phyloP scores from a whole-genome alignment of 1,140 invertebrate genomes.

The Drosophila yakuba region DNA sequence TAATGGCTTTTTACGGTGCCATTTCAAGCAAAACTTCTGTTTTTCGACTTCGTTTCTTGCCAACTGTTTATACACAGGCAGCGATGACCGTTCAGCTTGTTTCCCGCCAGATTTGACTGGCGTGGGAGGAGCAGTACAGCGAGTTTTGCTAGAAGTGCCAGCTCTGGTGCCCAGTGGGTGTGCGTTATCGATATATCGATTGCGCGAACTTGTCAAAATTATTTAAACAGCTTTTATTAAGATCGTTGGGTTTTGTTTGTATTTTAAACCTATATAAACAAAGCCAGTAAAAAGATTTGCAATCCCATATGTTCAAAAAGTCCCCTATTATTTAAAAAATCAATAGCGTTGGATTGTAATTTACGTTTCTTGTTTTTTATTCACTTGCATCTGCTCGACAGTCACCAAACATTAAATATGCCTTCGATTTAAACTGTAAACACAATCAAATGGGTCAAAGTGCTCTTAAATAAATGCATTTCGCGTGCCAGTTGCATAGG shows the following conservation, averaged over 20 bases:
- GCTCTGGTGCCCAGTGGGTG: background rate
- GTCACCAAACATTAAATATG: slow-evolving; percentile 14
- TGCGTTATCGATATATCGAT: slow-evolving; percentile 3
- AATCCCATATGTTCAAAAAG: background rate
- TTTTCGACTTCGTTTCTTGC: slow-evolving; percentile 34
- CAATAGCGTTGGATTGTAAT: too few species aligned
- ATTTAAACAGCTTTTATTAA: background rate
- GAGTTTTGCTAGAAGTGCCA: background rate
- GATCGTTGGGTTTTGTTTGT: background rate
- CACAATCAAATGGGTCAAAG: slow-evolving; percentile 13
- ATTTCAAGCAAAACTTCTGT: slow-evolving; percentile 36
- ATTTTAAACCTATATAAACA: background rate
- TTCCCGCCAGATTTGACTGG: background rate
- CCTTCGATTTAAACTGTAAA: background rate
- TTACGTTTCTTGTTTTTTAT: slow-evolving; percentile 1
- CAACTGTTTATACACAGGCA: slow-evolving; percentile 73
- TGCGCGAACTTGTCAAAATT: background rate
- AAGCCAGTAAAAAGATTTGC: too few species aligned
- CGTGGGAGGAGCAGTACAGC: background rate
- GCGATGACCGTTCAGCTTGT: slow-evolving; percentile 20
- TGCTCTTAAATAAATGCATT: slow-evolving; percentile 64
- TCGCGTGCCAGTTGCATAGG: slow-evolving; percentile 11
- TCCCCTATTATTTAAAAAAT: too few species aligned
- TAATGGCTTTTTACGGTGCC: slow-evolving; percentile 40
- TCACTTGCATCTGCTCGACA: background rate